Evolutionary conservation across 1,140 invertebrate genomes (phyloP).

Genomic region (Pseudomyrmex pallidus): DNA sequence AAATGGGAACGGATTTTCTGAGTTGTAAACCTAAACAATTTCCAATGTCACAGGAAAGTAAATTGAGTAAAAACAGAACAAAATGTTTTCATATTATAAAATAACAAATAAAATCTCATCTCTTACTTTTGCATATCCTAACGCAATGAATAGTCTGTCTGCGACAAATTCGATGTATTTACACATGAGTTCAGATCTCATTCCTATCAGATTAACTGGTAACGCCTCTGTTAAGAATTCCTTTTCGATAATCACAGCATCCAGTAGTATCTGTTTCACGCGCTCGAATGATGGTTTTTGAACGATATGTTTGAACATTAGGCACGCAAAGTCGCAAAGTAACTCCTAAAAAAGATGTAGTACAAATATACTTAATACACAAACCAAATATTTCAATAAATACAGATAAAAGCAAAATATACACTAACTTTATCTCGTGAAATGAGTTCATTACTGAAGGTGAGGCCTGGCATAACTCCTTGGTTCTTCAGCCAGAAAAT

Average conservation of each 20-base stretch:
- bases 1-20: slow-evolving; percentile 99
- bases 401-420: slow-evolving; percentile 24
- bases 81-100: background rate
- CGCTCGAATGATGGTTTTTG: slow-evolving; percentile 94
- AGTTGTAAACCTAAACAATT: slow-evolving; percentile 91
- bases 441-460: slow-evolving; percentile 99
- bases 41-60: too few relatives aligned
- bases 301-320: slow-evolving; percentile 98
- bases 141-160: slow-evolving; percentile 95
- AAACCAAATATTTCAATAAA: background rate
- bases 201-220: slow-evolving; percentile 97
- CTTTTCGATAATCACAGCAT: slow-evolving; percentile 98
- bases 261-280: slow-evolving; percentile 94
- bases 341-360: slow-evolving; percentile 89
- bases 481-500: slow-evolving; percentile 99
- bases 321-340: slow-evolving; percentile 99
- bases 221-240: slow-evolving; percentile 99
- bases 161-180: slow-evolving; percentile 99
- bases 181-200: slow-evolving; percentile 98
- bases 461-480: slow-evolving; percentile 99
- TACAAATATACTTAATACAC: too few relatives aligned
- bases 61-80: background rate
- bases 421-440: slow-evolving; percentile 95
- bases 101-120: slow-evolving; percentile 15
- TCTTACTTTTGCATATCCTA: slow-evolving; percentile 93